These are phyloP conservation scores for Seriola rivoliana DNA, from an alignment of 2,113 vertebrate species.

Conservation along the genomic window DNA sequence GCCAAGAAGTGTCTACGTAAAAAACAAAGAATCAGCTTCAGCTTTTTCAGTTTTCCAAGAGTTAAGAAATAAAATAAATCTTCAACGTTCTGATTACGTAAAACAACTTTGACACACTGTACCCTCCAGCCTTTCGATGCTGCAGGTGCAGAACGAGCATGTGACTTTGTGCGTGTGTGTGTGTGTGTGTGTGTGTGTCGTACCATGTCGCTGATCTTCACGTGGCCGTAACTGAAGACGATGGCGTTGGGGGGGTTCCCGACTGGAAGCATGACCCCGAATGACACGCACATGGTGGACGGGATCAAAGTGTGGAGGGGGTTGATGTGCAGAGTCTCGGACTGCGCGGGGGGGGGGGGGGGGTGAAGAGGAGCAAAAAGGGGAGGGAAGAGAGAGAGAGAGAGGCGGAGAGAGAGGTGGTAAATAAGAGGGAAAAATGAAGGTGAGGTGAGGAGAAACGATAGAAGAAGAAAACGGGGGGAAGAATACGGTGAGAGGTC, in stretches of 20 bases:
- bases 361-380: background rate
- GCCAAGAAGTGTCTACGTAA: background rate
- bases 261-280: constrained; percentile 98
- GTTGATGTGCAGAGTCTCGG: constrained; percentile 95
- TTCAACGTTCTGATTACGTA: constrained; percentile 14
- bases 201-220: constrained; percentile 98
- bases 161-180: constrained; percentile 16
- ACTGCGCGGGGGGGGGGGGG: constrained; percentile 80
- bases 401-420: no score
- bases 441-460: background rate
- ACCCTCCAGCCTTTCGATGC: constrained; percentile 32
- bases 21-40: background rate
- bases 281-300: constrained; percentile 97
- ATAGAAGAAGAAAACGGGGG: background rate
- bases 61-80: constrained; percentile 23
- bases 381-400: background rate
- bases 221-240: constrained; percentile 97
- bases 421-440: background rate
- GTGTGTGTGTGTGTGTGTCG: constrained; percentile 40
- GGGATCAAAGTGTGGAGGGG: constrained; percentile 97
- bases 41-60: constrained; percentile 2
- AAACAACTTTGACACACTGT: constrained; percentile 36
- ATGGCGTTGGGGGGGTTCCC: constrained; percentile 99
- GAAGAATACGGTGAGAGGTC: no score
- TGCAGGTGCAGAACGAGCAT: constrained; percentile 59